A percentile compares a stretch with the other conserved stretches of the same genome.
Conservation (phyloP, 2,113 vertebrate species). For the Corydoras maculifer region DNA sequence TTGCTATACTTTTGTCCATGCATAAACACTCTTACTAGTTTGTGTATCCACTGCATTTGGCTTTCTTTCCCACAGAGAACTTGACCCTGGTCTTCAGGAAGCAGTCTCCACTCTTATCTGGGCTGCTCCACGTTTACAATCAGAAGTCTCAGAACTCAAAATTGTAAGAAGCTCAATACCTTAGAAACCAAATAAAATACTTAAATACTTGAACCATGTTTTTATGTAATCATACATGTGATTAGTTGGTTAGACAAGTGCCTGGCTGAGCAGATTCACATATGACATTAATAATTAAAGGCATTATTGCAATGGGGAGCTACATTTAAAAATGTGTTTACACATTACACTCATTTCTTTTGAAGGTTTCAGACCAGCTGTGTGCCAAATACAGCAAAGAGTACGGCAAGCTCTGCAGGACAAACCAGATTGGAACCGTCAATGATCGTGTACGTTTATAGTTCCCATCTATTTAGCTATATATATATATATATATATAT, state of each 20-base stretch:
- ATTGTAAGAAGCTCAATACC: slow-evolving; percentile 66
- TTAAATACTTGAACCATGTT: too few relatives aligned
- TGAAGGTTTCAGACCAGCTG: slow-evolving; percentile 90
- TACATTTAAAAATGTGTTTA: neutral
- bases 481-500: too few relatives aligned
- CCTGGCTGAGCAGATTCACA: too few relatives aligned
- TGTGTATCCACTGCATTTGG: too few relatives aligned
- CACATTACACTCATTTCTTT: neutral
- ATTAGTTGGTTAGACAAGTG: neutral
- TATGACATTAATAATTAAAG: neutral
- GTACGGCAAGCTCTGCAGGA: slow-evolving; percentile 92
- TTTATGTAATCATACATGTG: neutral
- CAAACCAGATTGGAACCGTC: slow-evolving; percentile 97
- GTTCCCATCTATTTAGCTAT: too few relatives aligned
- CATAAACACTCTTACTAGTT: too few relatives aligned
- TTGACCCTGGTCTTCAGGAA: slow-evolving; percentile 91
- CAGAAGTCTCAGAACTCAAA: slow-evolving; percentile 87
- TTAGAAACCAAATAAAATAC: too few relatives aligned
- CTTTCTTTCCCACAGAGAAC: slow-evolving; percentile 66
- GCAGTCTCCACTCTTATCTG: slow-evolving; percentile 94
- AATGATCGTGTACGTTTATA: slow-evolving; percentile 80
- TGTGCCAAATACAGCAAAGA: slow-evolving; percentile 99
- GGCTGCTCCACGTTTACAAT: slow-evolving; percentile 91
- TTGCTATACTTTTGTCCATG: too few relatives aligned
- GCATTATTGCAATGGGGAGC: too few relatives aligned